A percentile compares a stretch with the other conserved stretches of the same genome.
phyloP scores from a whole-genome alignment of 2,113 vertebrate species.

The Vanacampus margaritifer region DNA sequence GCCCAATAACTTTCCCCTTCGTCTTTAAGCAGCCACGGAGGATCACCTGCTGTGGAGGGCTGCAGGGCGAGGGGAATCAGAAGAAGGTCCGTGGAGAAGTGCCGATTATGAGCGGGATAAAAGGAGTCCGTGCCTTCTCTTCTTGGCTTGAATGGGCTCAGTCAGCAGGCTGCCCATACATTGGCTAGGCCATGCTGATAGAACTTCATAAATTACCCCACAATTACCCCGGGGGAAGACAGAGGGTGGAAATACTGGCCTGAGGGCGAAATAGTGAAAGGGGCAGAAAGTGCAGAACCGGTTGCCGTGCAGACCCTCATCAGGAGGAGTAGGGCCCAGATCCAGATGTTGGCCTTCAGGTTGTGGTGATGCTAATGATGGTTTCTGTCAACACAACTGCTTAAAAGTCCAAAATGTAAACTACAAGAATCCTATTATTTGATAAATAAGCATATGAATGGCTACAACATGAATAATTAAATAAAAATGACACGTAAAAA shows the following conservation, averaged over 20 bases:
- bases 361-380: constrained; percentile 26
- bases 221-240: constrained; percentile 63
- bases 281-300: constrained; percentile 46
- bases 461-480: too few species aligned
- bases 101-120: constrained; percentile 65
- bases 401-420: not conserved
- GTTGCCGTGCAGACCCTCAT: constrained; percentile 54
- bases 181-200: constrained; percentile 68
- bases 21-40: constrained; percentile 57
- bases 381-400: constrained; percentile 8
- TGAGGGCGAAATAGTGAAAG: constrained; percentile 49
- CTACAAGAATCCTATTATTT: not conserved
- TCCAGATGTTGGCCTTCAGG: constrained; percentile 66
- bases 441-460: not conserved
- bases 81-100: constrained; percentile 45
- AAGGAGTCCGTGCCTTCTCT: constrained; percentile 54
- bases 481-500: too few species aligned
- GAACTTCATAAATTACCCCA: constrained; percentile 77
- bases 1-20: constrained; percentile 78
- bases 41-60: constrained; percentile 53
- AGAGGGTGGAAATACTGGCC: constrained; percentile 39
- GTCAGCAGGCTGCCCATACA: constrained; percentile 76
- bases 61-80: constrained; percentile 43
- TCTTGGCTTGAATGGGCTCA: constrained; percentile 60
- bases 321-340: constrained; percentile 34